Conservation (phyloP, 2,113 vertebrate genomes). For the Gorsachius goisagi region DNA sequence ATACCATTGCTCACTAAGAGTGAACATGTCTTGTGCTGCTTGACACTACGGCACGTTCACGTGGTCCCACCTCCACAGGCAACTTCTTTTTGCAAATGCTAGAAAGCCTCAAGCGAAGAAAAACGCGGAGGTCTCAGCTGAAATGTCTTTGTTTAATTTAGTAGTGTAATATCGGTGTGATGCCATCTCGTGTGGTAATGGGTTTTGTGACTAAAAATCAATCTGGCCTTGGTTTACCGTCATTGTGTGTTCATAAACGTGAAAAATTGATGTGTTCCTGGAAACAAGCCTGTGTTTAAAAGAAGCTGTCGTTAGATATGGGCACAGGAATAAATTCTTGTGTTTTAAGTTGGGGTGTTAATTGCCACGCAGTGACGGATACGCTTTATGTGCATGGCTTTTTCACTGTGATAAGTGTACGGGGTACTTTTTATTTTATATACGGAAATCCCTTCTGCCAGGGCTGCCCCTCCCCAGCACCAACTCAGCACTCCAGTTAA, state of each 20-base stretch:
- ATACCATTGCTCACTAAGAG: rapidly evolving
- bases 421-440: background rate
- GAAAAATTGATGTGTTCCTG: background rate
- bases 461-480: rapidly evolving
- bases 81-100: background rate
- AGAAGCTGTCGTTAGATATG: rapidly evolving
- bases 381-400: rapidly evolving
- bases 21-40: background rate
- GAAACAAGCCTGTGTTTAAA: background rate
- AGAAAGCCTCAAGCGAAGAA: background rate
- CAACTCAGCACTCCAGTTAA: background rate
- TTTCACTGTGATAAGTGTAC: rapidly evolving
- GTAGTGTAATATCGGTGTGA: background rate
- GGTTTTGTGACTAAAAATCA: background rate
- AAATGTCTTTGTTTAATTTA: too few species aligned
- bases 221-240: background rate
- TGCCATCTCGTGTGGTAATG: background rate
- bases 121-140: background rate
- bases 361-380: too few species aligned
- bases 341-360: background rate
- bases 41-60: rapidly evolving
- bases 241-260: background rate
- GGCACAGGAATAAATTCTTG: background rate
- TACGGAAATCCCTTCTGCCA: background rate
- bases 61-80: background rate